A percentile compares a stretch with the other conserved stretches of the same genome.
These are phyloP conservation scores for Clunio marinus DNA, from an alignment of 2,888 invertebrate species.

Conservation along the genomic window DNA sequence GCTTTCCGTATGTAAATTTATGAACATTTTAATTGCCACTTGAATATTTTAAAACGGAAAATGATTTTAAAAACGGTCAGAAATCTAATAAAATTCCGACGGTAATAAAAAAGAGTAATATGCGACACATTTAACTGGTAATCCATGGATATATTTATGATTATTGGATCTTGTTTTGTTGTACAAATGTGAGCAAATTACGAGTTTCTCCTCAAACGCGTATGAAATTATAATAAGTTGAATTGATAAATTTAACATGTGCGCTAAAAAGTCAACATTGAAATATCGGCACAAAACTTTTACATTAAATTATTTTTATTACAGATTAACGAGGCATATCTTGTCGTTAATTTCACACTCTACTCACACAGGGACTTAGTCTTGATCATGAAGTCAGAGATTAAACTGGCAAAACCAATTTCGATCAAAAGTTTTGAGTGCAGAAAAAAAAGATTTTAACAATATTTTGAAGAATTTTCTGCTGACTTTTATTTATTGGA, in stretches of 20 bases:
- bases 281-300: not conserved
- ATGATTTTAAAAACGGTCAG: too few relatives aligned
- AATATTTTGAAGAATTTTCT: too few relatives aligned
- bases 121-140: conserved; percentile 25
- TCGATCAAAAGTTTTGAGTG: too few relatives aligned
- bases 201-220: not conserved
- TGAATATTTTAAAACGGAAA: not conserved
- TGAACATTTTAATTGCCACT: conserved; percentile 14
- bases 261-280: conserved; percentile 6
- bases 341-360: not conserved
- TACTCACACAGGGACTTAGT: not conserved
- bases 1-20: not conserved
- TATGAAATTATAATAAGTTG: conserved; percentile 18
- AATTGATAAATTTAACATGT: conserved; percentile 30
- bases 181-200: not conserved
- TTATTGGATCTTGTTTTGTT: conserved; percentile 17
- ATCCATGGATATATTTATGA: conserved; percentile 27
- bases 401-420: not conserved
- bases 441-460: too few relatives aligned
- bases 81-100: conserved; percentile 28
- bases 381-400: not conserved
- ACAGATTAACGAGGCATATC: conserved; percentile 28
- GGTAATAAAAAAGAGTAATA: conserved; percentile 26
- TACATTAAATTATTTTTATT: conserved; percentile 30
- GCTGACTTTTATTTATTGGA: too few relatives aligned